Evolutionary conservation across 1,140 invertebrate species (phyloP).

Genomic region (Maconellicoccus hirsutus): DNA sequence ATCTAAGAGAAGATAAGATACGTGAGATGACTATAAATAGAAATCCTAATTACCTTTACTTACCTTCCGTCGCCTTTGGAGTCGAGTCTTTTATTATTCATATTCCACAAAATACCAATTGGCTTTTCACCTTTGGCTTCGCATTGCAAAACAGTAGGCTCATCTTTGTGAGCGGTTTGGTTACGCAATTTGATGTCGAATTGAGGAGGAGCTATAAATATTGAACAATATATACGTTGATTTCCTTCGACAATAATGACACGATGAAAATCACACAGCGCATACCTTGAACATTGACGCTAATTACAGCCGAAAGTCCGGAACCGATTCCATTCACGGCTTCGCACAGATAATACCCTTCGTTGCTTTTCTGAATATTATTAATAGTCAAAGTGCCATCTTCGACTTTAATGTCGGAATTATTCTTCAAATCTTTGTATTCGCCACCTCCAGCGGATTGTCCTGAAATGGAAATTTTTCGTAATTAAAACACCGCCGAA

Average conservation of each 20-base stretch:
- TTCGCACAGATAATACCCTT: slow-evolving; percentile 91
- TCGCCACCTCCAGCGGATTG: slow-evolving; percentile 70
- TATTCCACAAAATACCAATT: slow-evolving; percentile 90
- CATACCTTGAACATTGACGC: slow-evolving; percentile 81
- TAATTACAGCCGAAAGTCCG: slow-evolving; percentile 81
- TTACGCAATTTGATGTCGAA: slow-evolving; percentile 86
- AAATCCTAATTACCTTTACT: not conserved
- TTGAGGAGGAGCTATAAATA: slow-evolving; percentile 69
- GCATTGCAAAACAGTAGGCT: slow-evolving; percentile 84
- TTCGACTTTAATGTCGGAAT: slow-evolving; percentile 77
- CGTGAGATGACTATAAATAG: not conserved
- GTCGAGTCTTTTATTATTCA: slow-evolving; percentile 82
- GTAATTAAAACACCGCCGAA: not conserved
- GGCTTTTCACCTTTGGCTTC: slow-evolving; percentile 94
- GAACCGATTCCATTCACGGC: slow-evolving; percentile 91
- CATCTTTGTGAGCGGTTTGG: slow-evolving; percentile 75
- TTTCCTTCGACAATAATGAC: too few species aligned
- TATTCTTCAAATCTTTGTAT: slow-evolving; percentile 70
- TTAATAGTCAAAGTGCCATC: slow-evolving; percentile 79
- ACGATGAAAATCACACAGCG: not conserved
- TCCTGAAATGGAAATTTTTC: slow-evolving; percentile 42
- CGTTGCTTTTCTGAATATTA: slow-evolving; percentile 82
- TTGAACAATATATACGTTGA: not conserved
- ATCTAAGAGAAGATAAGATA: slow-evolving; percentile 41
- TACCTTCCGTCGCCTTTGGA: slow-evolving; percentile 60